Evolutionary conservation across 2,113 vertebrate genomes (phyloP).

Genomic region (Pyrgilauda ruficollis): DNA sequence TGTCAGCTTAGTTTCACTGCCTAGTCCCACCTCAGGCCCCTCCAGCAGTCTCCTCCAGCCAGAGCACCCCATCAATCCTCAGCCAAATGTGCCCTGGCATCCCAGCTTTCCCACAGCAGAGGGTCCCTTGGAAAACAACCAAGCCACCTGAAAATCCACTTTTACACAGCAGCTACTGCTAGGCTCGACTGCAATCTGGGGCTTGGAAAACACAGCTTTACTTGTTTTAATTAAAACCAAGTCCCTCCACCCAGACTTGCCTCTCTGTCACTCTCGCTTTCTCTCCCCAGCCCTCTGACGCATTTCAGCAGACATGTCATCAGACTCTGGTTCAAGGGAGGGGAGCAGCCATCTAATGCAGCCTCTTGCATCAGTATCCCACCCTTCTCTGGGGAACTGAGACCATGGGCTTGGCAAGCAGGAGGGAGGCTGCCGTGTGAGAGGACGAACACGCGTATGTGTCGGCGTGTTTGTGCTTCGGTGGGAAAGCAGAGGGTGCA

Average conservation of each 20-base stretch:
- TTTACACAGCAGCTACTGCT: neutral
- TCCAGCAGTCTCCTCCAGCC: neutral
- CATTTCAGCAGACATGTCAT: constrained; percentile 41
- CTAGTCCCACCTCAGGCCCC: neutral
- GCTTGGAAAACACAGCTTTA: neutral
- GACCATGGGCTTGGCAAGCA: neutral
- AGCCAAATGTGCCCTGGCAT: neutral
- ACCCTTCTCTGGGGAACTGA: constrained; percentile 20
- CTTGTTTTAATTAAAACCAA: constrained; percentile 63
- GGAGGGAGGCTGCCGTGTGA: neutral
- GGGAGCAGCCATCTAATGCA: neutral
- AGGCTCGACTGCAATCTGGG: neutral
- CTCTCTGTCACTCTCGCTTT: constrained; percentile 3
- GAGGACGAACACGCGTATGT: neutral
- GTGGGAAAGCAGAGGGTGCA: neutral
- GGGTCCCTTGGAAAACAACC: neutral
- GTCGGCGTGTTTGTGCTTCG: rapidly evolving
- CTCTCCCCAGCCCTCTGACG: neutral
- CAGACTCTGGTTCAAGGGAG: constrained; percentile 17
- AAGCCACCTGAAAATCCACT: constrained; percentile 16
- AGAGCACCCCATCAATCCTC: neutral
- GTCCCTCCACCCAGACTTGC: constrained; percentile 38
- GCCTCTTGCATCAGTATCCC: neutral
- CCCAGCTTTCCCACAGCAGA: neutral
- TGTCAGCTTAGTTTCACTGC: neutral